Evolutionary conservation across 2,113 vertebrate species (phyloP).

Genomic region (Hippocampus abdominalis): DNA sequence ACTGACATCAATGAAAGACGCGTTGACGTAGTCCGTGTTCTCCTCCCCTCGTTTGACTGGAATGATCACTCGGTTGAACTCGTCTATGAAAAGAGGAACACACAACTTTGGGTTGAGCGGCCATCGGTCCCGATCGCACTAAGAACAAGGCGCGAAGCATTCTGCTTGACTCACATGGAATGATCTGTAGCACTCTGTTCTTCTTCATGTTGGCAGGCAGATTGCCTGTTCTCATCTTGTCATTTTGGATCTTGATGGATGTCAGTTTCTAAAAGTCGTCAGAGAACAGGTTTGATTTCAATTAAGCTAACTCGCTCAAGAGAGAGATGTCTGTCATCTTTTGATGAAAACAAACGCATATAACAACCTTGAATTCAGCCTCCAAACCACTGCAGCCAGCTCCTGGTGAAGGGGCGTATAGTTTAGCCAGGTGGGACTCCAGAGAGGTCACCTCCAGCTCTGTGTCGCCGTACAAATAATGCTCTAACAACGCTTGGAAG

Average conservation of each 20-base stretch:
- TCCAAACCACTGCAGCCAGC: constrained; percentile 91
- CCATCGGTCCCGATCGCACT: not conserved
- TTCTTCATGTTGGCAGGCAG: constrained; percentile 99
- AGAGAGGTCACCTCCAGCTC: constrained; percentile 97
- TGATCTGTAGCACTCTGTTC: constrained; percentile 97
- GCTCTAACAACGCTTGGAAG: constrained; percentile 95
- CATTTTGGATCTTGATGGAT: constrained; percentile 98
- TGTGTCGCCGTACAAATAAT: constrained; percentile 95
- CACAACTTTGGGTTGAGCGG: not conserved
- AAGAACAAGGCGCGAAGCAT: not conserved
- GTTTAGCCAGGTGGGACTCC: constrained; percentile 92
- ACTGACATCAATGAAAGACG: constrained; percentile 97
- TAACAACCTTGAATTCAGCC: constrained; percentile 91
- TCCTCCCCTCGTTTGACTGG: constrained; percentile 97
- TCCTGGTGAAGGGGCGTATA: constrained; percentile 89
- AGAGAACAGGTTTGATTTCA: not conserved
- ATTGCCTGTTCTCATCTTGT: constrained; percentile 98
- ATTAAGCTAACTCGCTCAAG: not conserved
- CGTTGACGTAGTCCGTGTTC: constrained; percentile 95
- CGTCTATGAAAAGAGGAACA: constrained; percentile 75
- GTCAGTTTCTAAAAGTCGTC: constrained; percentile 83
- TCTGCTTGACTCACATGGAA: constrained; percentile 84
- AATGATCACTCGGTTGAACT: constrained; percentile 99
- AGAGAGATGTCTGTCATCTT: not conserved
- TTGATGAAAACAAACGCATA: not conserved